Evolutionary conservation across 2,888 invertebrate genomes (phyloP).

Genomic region (Gortyna flavago): DNA sequence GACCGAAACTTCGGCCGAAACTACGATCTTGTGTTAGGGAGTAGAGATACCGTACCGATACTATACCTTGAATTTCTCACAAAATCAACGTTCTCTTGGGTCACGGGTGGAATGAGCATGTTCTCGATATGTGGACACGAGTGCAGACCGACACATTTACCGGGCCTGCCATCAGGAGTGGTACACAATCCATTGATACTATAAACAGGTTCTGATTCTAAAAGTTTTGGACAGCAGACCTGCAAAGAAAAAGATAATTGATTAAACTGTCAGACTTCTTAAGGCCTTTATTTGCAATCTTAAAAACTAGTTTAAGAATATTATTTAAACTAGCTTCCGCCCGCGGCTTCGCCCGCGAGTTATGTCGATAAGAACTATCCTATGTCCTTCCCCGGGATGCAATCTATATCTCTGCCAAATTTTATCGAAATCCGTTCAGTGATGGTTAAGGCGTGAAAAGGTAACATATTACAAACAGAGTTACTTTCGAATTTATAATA

Average conservation of each 20-base stretch:
- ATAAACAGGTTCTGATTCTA: neutral
- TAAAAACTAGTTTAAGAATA: no score
- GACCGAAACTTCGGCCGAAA: neutral
- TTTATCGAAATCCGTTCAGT: no score
- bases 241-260: conserved; percentile 16
- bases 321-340: no score
- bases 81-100: conserved; percentile 9
- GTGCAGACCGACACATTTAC: conserved; percentile 49
- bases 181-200: conserved; percentile 54
- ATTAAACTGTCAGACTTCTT: neutral
- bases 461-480: no score
- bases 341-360: no score
- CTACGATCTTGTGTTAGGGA: neutral
- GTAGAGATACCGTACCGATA: neutral
- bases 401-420: no score
- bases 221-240: conserved; percentile 62
- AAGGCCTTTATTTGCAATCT: neutral
- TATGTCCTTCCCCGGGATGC: no score
- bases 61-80: conserved; percentile 41
- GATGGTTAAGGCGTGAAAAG: no score
- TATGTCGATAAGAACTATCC: no score
- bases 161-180: conserved; percentile 70
- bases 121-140: conserved; percentile 25
- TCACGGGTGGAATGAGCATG: conserved; percentile 38
- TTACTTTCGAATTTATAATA: no score